Evolutionary conservation across 2,888 invertebrate genomes (phyloP), one percentile per base, ranked within the genome.

Genomic region (Nasonia oneida): DNA sequence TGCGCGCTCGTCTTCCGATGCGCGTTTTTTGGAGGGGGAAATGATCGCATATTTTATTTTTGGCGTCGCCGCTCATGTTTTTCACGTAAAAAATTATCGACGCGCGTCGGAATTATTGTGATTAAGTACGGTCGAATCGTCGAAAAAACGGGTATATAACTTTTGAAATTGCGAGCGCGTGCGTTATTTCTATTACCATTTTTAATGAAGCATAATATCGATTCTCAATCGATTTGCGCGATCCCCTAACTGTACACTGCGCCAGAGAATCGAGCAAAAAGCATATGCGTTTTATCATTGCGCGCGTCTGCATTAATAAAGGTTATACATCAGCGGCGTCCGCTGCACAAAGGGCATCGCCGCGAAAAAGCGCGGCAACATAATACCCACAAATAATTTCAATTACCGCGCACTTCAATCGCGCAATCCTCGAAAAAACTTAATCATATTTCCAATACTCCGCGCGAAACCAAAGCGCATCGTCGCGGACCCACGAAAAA

Each of bases 131-230:
- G 47, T 10, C 47, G 47, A 47, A 47, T 1, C 10, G 10, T 47
- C 1, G 47, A 47, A 47, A 47, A 47, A 47, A 47, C 47, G 12
- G 12, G 47, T 42, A 47, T 12, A 29, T 29, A 29, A 29, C 47
- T 61, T n/a, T 61, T 61, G 8, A 18, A 61, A 61, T 33, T 47
- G 47, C 73, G n/a, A 47, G 39, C 73, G 73, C 42, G n/a, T 23
- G n/a, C 50, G 29, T n/a, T 47, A 47, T 75, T 39, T 61, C 61
- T 77, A 18, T 37, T 53, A 75, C 15, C 64, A 61, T 75, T 82
- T 81, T 76, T 29, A 50, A 70, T 53, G 70, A 82, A 76, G 67
- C 76, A 70, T 70, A 39, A 70, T 70, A 39, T 64, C 29, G 61
- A n/a, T 67, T 47, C 61, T 1, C 53, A 53, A 53, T 53, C 18